These are phyloP conservation scores for Procavia capensis DNA, from an alignment of 2,113 vertebrate species.

Conservation along the genomic window DNA sequence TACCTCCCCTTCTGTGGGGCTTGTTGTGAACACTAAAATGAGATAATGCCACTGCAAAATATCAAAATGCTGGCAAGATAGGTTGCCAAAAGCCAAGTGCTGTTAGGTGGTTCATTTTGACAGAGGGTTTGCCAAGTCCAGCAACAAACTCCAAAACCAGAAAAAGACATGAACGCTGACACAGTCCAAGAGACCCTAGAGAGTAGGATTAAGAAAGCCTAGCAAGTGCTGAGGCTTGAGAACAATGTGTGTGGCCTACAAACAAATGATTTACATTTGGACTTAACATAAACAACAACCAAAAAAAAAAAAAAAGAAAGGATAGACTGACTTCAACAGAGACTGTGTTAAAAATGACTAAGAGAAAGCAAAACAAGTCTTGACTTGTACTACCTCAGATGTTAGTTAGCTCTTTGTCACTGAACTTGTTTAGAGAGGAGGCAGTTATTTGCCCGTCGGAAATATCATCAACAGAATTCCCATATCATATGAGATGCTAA, in stretches of 20 bases:
- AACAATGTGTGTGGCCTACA: not conserved
- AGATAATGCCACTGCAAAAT: not conserved
- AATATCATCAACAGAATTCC: not conserved
- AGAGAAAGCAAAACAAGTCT: not conserved
- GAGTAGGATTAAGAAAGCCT: not conserved
- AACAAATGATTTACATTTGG: not conserved
- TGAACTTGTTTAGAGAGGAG: not conserved
- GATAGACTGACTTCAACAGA: not conserved
- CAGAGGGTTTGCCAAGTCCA: not conserved
- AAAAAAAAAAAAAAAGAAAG: too few species aligned
- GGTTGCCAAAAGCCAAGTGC: too few species aligned
- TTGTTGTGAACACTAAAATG: not conserved
- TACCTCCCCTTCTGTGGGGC: not conserved
- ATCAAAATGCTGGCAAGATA: not conserved
- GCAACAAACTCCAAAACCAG: not conserved
- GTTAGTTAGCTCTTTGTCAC: not conserved
- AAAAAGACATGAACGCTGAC: not conserved
- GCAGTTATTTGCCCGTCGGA: not conserved
- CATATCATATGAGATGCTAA: not conserved
- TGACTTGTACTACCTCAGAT: fast-evolving
- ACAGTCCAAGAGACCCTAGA: not conserved
- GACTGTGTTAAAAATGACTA: not conserved
- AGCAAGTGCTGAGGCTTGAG: not conserved
- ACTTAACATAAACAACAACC: not conserved
- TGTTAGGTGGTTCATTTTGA: not conserved